These are phyloP conservation scores for Symphodus melops DNA, from an alignment of 2,113 vertebrate genomes.

Conservation along the genomic window DNA sequence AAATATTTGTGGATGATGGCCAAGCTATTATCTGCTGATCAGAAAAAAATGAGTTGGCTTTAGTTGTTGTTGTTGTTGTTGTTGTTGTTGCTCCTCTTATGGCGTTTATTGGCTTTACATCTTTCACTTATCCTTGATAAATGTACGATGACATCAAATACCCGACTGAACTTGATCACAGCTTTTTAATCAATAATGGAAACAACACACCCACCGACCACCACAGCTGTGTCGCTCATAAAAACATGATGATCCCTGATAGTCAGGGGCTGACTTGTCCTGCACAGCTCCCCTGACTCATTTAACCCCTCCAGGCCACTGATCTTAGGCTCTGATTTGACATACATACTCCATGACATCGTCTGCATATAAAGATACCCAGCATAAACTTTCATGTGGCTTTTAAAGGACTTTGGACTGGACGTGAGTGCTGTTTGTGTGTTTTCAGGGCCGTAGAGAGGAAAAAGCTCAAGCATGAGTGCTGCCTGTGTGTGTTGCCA, in stretches of 20 bases:
- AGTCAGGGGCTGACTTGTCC: background rate
- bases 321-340: constrained; percentile 32
- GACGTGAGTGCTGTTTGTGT: constrained; percentile 3
- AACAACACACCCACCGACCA: background rate
- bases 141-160: constrained; percentile 4
- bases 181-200: constrained; percentile 8
- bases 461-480: constrained; percentile 31
- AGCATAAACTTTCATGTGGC: constrained; percentile 30
- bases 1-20: no score
- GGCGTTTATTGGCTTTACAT: no score
- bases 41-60: no score
- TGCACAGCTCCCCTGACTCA: constrained; percentile 2
- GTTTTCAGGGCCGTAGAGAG: constrained; percentile 9
- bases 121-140: no score
- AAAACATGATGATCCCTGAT: constrained; percentile 19
- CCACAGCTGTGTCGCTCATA: background rate
- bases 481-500: constrained; percentile 55
- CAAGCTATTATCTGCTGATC: no score
- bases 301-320: constrained; percentile 34
- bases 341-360: constrained; percentile 40
- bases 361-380: constrained; percentile 24
- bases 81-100: no score
- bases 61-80: no score
- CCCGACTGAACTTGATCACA: background rate
- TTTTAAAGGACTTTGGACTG: constrained; percentile 57